Evolutionary conservation across 2,113 vertebrate genomes (phyloP), one percentile per base, ranked within the genome.

Genomic region (Calonectris borealis): DNA sequence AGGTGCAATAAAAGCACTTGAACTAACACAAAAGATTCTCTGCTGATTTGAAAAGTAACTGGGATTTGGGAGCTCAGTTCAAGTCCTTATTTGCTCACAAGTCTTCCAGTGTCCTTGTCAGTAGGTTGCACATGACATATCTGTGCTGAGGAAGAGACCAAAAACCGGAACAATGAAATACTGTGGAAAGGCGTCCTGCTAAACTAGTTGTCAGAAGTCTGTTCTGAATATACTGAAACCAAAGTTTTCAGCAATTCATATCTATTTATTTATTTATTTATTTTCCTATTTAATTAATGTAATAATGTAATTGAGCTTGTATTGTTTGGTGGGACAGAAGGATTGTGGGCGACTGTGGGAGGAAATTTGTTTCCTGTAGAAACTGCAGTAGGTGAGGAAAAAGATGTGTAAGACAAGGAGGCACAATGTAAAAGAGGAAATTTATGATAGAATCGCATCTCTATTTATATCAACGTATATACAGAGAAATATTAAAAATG

Each of bases 251-350:
- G 24, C 29, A 58, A 55, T 31, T 75, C 1, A 0, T 51, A 38
- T 46, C 71, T 86, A 46, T 72, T 84, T 70, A 44, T 85, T 93
- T 75, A n/a, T n/a, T 61, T 36, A 60, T 16, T 36, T 60, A 60
- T 60, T 84, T 91, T 64, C 55, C 14, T 68, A 21, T 65, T 90
- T 95, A 87, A 92, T 89, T 94, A 20, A 25, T 80, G 40, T 40
- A 76, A 75, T 94, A 76, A 85, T 93, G 68, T 86, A 93, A 81
- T 83, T 44, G n/a, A 90, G 24, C 20, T 72, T 52, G 84, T 61
- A 95, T 92, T 97, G 94, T 96, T 94, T 83, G 54, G 32, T 96
- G 87, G 83, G 92, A 97, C 98, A 98, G 97, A 97, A 98, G 98
- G 97, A 94, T 40, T 84, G 98, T 97, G 96, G 98, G 98, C 61